Percentiles rank a stretch among this genome's conserved stretches.
Conservation (phyloP, 2,888 invertebrate genomes). For the Volucella inflata region DNA sequence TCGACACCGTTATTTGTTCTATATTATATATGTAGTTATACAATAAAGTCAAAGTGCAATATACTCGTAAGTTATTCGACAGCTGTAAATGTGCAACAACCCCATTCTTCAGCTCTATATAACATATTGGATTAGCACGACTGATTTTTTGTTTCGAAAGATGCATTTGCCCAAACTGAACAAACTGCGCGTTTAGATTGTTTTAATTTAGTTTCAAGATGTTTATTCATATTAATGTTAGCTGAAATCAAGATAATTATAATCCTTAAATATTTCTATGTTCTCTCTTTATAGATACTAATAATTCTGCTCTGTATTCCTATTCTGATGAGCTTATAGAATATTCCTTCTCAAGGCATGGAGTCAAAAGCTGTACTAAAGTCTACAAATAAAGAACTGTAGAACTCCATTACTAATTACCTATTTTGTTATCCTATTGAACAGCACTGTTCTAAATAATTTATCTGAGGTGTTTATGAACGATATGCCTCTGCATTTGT, state of each 20-base stretch:
- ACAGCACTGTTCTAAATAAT: slow-evolving; percentile 10
- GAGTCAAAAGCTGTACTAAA: slow-evolving; percentile 9
- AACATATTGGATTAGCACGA: neutral
- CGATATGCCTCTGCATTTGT: slow-evolving; percentile 5
- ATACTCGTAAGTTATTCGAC: too few species aligned
- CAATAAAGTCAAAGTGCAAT: too few species aligned
- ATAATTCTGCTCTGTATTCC: slow-evolving; percentile 19
- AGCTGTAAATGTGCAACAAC: neutral
- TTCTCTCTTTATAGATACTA: slow-evolving; percentile 10
- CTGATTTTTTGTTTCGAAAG: slow-evolving; percentile 19
- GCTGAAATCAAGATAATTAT: slow-evolving; percentile 3
- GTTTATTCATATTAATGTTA: slow-evolving; percentile 22
- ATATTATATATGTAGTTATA: neutral
- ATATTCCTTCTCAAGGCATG: slow-evolving; percentile 25
- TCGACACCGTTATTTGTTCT: neutral
- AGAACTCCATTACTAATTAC: slow-evolving; percentile 15
- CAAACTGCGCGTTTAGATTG: slow-evolving; percentile 33
- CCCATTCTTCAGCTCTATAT: neutral
- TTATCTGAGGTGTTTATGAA: slow-evolving; percentile 15
- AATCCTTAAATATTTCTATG: slow-evolving; percentile 13
- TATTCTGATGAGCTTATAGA: slow-evolving; percentile 1
- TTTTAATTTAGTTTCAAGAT: slow-evolving; percentile 9
- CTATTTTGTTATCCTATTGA: slow-evolving; percentile 20
- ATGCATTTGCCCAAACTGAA: slow-evolving; percentile 27
- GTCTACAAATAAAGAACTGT: slow-evolving; percentile 33